These are phyloP conservation scores for Synergus japonicus DNA, from an alignment of 2,888 invertebrate species.

Conservation along the genomic window DNA sequence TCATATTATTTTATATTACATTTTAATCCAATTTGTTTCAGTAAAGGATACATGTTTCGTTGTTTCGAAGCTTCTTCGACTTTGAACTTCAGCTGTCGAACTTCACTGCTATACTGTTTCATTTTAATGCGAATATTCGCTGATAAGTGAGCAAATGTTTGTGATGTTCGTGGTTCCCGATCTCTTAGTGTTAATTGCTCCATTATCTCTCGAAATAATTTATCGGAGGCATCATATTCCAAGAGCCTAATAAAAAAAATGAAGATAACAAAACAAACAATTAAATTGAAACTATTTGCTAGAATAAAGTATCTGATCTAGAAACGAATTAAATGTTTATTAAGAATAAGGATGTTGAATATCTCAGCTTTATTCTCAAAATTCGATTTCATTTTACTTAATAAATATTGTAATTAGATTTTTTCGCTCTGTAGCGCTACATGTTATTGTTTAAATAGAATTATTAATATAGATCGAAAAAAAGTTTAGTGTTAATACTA, in stretches of 20 bases:
- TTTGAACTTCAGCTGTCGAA: constrained; percentile 80
- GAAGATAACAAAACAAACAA: neutral
- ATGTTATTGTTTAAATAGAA: too few relatives aligned
- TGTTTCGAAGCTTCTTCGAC: constrained; percentile 78
- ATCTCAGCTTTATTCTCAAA: too few relatives aligned
- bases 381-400: too few relatives aligned
- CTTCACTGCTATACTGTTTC: constrained; percentile 82
- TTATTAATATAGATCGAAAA: too few relatives aligned
- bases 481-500: too few relatives aligned
- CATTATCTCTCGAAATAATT: constrained; percentile 82
- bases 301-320: too few relatives aligned
- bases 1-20: neutral
- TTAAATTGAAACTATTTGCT: neutral
- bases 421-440: too few relatives aligned
- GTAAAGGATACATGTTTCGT: constrained; percentile 78
- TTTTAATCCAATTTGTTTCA: constrained; percentile 50
- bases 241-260: constrained; percentile 78
- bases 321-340: too few relatives aligned
- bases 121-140: constrained; percentile 81
- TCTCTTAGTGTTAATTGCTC: constrained; percentile 81
- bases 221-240: constrained; percentile 84
- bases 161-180: constrained; percentile 78
- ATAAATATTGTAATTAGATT: too few relatives aligned
- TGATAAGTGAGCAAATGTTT: constrained; percentile 81
- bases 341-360: too few relatives aligned